phyloP scores from a whole-genome alignment of 2,113 vertebrate genomes.

The Xiphorhynchus elegans region DNA sequence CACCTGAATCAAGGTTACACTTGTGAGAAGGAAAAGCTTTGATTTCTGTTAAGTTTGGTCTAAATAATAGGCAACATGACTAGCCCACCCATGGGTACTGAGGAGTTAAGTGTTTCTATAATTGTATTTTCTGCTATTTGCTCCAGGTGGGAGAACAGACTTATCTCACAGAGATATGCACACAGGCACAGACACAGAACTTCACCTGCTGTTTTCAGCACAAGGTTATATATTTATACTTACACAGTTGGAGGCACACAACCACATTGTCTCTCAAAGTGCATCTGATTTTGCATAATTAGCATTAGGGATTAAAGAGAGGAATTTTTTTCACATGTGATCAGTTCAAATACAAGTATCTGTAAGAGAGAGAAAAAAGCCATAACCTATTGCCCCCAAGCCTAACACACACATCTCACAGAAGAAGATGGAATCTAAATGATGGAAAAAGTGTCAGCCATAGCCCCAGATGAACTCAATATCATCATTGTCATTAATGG shows the following conservation, averaged over 20 bases:
- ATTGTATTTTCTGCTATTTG: not conserved
- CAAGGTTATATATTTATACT: not conserved
- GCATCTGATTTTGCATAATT: not conserved
- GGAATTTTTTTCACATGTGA: not conserved
- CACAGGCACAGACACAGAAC: not conserved
- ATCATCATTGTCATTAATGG: not conserved
- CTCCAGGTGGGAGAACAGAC: not conserved
- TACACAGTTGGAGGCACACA: not conserved
- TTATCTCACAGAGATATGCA: not conserved
- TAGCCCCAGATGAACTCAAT: not conserved
- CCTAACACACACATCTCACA: not conserved
- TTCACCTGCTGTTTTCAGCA: not conserved
- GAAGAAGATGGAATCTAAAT: not conserved
- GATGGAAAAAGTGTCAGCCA: not conserved
- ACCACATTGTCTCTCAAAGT: fast-evolving
- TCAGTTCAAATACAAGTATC: not conserved
- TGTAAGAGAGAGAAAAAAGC: not conserved
- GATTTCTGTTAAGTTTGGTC: not conserved
- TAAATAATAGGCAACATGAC: not conserved
- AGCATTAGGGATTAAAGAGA: not conserved
- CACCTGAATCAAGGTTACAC: not conserved
- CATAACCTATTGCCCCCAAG: not conserved
- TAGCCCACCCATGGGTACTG: not conserved
- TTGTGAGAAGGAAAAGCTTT: not conserved
- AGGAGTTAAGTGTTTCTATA: not conserved